A percentile compares a stretch with the other conserved stretches of the same genome.
Conservation (phyloP, 2,113 vertebrate species). For the Tonatia bakeri region DNA sequence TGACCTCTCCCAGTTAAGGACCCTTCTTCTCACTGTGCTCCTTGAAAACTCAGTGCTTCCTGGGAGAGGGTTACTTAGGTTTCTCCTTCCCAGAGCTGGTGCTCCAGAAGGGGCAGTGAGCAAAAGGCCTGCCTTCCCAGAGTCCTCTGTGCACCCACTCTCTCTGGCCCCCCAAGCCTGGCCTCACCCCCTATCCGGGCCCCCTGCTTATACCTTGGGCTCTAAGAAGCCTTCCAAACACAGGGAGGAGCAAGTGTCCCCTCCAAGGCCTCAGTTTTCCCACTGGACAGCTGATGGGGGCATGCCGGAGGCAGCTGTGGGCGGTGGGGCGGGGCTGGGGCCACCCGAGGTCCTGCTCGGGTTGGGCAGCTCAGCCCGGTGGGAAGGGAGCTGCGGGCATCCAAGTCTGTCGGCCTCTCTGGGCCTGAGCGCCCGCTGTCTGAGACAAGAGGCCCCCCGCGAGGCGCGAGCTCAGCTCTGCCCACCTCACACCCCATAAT, state of each 20-base stretch:
- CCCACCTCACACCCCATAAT: accelerated
- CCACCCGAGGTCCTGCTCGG: neutral
- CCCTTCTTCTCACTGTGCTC: neutral
- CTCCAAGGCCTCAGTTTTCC: neutral
- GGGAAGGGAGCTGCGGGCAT: accelerated
- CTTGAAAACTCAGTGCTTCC: too few relatives aligned
- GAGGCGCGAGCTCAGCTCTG: neutral
- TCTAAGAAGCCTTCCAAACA: neutral
- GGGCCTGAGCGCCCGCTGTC: neutral
- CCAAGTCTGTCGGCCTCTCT: neutral
- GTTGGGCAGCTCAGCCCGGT: neutral
- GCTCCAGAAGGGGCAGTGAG: neutral
- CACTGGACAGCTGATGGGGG: neutral
- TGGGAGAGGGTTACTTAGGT: neutral
- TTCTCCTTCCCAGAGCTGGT: neutral
- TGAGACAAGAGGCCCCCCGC: neutral
- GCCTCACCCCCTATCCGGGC: too few relatives aligned
- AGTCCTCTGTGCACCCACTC: neutral
- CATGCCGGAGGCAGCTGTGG: accelerated
- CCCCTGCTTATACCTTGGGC: neutral
- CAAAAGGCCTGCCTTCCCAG: neutral
- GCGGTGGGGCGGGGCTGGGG: neutral
- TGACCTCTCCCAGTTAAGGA: neutral
- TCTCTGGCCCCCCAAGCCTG: neutral
- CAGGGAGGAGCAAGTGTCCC: neutral